These are phyloP conservation scores for Mormyrus hasselquistii DNA, from an alignment of 2,797 vertebrate genomes.

Conservation along the genomic window DNA sequence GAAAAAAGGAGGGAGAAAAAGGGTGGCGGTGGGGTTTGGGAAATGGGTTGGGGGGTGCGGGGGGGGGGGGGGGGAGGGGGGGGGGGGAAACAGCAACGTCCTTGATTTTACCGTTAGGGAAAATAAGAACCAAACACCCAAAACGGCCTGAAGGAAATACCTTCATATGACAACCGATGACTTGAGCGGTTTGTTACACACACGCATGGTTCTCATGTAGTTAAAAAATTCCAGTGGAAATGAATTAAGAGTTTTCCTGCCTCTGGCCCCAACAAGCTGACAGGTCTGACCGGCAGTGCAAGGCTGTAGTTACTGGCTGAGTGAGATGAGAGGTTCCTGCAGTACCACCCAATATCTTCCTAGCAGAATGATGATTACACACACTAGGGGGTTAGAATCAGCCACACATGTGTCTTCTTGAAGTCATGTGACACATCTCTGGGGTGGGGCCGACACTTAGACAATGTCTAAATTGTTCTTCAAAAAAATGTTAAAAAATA, in stretches of 20 bases:
- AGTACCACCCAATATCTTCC: not conserved
- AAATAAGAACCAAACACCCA: not conserved
- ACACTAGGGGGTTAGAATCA: not conserved
- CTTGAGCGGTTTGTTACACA: not conserved
- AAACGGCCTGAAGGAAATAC: not conserved
- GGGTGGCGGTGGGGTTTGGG: too few species aligned
- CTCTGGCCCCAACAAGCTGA: not conserved
- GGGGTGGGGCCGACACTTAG: not conserved
- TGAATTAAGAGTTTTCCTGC: not conserved
- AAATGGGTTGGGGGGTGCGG: too few species aligned
- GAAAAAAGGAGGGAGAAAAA: too few species aligned
- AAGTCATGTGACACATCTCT: not conserved
- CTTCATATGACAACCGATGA: not conserved
- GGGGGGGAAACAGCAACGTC: not conserved
- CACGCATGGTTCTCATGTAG: not conserved
- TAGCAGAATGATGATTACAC: not conserved
- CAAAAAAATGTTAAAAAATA: slow-evolving; percentile 3
- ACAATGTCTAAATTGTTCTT: slow-evolving; percentile 1
- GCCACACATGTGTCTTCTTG: slow-evolving; percentile 7
- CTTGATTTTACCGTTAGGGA: not conserved
- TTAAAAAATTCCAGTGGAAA: slow-evolving; percentile 8
- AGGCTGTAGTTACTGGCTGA: not conserved
- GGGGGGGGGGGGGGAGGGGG: not conserved
- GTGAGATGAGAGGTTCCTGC: not conserved
- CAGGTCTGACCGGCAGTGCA: not conserved